Evolutionary conservation across 2,797 vertebrate genomes (phyloP).

Genomic region (Pseudopleuronectes americanus): DNA sequence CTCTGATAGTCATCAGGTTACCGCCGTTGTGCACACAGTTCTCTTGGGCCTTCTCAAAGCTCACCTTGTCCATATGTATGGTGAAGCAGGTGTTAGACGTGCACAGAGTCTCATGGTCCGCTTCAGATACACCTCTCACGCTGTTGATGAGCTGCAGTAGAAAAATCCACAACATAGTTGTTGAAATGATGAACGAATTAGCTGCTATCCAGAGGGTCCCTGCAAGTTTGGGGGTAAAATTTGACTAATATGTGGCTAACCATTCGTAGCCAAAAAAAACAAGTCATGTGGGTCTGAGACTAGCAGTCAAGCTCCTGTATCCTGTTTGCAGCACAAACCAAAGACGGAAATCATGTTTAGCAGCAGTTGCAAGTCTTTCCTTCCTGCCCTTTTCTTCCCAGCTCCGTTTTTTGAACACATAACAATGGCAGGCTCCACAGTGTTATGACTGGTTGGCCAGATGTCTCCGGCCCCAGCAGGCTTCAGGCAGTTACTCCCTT

Average conservation of each 20-base stretch:
- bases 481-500: slow-evolving; percentile 34
- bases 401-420: slow-evolving; percentile 69
- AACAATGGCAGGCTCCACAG: slow-evolving; percentile 73
- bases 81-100: slow-evolving; percentile 74
- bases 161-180: slow-evolving; percentile 67
- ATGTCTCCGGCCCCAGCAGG: slow-evolving; percentile 71
- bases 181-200: slow-evolving; percentile 12
- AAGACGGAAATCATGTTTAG: slow-evolving; percentile 74
- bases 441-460: slow-evolving; percentile 81
- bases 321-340: slow-evolving; percentile 76
- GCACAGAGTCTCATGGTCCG: slow-evolving; percentile 64
- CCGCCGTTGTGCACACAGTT: slow-evolving; percentile 77
- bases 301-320: slow-evolving; percentile 60
- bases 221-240: slow-evolving; percentile 30
- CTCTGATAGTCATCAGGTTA: slow-evolving; percentile 74
- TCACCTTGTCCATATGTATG: slow-evolving; percentile 51
- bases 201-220: slow-evolving; percentile 15
- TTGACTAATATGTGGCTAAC: slow-evolving; percentile 23
- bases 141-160: slow-evolving; percentile 59
- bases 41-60: slow-evolving; percentile 57
- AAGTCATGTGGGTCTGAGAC: slow-evolving; percentile 46
- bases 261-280: slow-evolving; percentile 39
- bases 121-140: slow-evolving; percentile 23
- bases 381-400: slow-evolving; percentile 36
- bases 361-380: slow-evolving; percentile 40